phyloP scores from a whole-genome alignment of 2,797 vertebrate genomes.

The Coluber constrictor region DNA sequence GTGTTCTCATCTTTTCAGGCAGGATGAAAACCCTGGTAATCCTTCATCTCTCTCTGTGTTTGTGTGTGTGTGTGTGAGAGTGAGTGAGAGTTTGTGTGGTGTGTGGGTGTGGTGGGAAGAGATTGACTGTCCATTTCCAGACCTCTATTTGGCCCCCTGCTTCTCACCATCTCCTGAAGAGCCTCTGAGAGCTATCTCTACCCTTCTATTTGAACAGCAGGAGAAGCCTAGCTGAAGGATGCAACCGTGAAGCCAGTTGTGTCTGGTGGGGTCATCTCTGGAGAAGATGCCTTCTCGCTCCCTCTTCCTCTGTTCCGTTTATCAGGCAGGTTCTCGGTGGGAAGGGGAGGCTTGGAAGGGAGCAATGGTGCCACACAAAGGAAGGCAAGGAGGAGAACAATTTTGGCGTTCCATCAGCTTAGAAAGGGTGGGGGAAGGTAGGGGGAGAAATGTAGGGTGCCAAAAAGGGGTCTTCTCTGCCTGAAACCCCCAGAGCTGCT shows the following conservation, averaged over 20 bases:
- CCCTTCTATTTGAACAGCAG: constrained; percentile 29
- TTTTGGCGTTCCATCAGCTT: not conserved
- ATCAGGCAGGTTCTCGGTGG: not conserved
- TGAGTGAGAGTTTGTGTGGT: not conserved
- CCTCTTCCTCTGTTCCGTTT: not conserved
- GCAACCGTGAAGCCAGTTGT: constrained; percentile 14
- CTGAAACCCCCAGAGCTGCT: not conserved
- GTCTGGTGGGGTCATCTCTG: too few species aligned
- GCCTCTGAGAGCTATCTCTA: not conserved
- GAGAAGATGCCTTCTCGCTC: not conserved
- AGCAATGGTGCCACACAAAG: not conserved
- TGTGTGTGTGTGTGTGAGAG: not conserved
- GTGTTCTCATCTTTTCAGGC: not conserved
- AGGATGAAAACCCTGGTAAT: not conserved
- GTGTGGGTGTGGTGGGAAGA: not conserved
- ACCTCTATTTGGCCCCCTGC: not conserved
- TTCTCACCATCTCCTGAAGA: not conserved
- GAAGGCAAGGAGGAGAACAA: not conserved
- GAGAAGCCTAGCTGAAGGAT: not conserved
- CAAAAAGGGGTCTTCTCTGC: not conserved
- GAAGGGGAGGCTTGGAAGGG: not conserved
- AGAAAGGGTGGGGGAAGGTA: not conserved
- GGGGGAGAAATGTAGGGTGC: not conserved
- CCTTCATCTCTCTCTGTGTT: not conserved
- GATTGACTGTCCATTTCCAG: not conserved